Evolutionary conservation across 2,113 vertebrate species (phyloP).

Genomic region (Lagopus muta): DNA sequence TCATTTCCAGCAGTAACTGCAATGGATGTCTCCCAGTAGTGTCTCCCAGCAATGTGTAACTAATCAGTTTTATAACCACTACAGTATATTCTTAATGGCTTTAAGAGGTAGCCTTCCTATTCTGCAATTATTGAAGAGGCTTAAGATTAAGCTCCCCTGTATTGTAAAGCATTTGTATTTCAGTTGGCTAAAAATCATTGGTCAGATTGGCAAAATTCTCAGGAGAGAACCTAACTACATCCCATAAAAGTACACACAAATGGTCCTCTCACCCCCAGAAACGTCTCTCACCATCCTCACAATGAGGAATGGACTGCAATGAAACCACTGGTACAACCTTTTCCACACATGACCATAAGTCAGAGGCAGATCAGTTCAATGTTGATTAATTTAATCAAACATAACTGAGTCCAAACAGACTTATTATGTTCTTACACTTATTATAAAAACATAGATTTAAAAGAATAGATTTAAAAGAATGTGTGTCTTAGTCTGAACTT

Average conservation of each 20-base stretch:
- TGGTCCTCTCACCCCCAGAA: rapidly evolving
- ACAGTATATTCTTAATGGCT: background rate
- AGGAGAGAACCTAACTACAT: background rate
- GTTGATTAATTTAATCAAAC: background rate
- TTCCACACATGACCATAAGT: background rate
- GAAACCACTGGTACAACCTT: background rate
- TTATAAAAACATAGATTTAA: rapidly evolving
- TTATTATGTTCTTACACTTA: background rate
- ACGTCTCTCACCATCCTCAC: background rate
- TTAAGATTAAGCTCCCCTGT: background rate
- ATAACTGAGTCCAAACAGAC: background rate
- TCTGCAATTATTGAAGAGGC: background rate
- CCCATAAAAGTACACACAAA: background rate
- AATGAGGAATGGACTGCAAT: background rate
- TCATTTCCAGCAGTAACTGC: background rate
- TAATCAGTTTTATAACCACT: slow-evolving; percentile 13
- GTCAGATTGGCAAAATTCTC: background rate
- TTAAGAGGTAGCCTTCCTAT: background rate
- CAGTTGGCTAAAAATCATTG: background rate
- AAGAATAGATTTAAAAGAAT: rapidly evolving
- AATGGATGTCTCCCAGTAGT: background rate
- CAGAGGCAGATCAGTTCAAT: background rate
- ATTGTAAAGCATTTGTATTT: background rate
- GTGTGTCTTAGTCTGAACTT: background rate
- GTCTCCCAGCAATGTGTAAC: background rate